Evolutionary conservation across 2,113 vertebrate genomes (phyloP), one percentile per base, ranked within the genome.

Genomic region (Ictalurus punctatus): DNA sequence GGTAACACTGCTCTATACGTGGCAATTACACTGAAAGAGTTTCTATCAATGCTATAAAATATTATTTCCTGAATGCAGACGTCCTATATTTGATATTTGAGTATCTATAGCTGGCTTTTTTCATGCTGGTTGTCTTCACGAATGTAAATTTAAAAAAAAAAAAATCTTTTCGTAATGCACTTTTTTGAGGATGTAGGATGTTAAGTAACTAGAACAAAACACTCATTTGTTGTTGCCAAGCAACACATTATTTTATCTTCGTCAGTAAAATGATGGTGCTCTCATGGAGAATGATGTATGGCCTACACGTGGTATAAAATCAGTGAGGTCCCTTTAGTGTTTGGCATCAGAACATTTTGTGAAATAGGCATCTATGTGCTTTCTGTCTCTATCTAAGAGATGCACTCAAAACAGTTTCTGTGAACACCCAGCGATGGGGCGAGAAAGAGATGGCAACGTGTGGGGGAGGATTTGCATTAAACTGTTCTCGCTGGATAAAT

Each of bases 211-310:
- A 83, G 76, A 85, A 37, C 76, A 58, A 85, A 89, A 25, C 74
- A 63, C 44, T 48, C 84, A 52, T 86, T 86, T 69, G 40, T 83
- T 82, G 90, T 90, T 89, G 80, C 90, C 90, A 89, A 76, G 87
- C 87, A 89, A 90, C 90, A 67, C 54, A 16, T 23, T 76, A 78
- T 88, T 83, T 74, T 37, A 79, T 30, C 25, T 88, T 69, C 61
- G 44, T 74, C 40, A 85, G 30, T 56, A 69, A 76, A 71, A 81
- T 63, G 54, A 27, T 63, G 48, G 82, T 12, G 76, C 65, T 13
- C 13, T 25, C 27, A 76, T 63, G 27, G 54, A 79, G 56, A 85
- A 61, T 81, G 83, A 80, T 56, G 44, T 14, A 59, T 61, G 73
- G 73, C 73, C 37, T 61, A 27, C 40, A 44, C 56, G 6, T 6